Base-by-base conservation (phyloP, 2,888 invertebrate species). In the Digitonthophagus gazella region DNA sequence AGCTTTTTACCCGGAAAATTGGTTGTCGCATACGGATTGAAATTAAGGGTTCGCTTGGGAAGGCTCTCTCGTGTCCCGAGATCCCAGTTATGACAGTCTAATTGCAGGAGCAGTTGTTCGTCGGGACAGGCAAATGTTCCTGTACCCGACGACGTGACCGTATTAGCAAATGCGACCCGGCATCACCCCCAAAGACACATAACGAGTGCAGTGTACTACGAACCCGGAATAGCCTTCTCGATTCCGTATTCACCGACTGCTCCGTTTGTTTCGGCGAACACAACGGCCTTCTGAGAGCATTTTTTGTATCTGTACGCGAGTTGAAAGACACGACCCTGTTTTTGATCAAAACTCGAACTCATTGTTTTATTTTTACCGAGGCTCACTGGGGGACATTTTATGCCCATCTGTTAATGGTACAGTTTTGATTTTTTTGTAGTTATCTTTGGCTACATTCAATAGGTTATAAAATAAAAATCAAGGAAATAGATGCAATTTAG, bases 31-130 rank as follows among this genome's bases (percentile, higher is more conserved):
- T n/a, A n/a, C n/a, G n/a, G n/a, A n/a, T 44, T 44, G 28, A 44
- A 44, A 44, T 44, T 44, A 44, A 44, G 28, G 28, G 6, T 44
- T 44, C 28, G 28, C 28, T 11, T 44, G 28, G 28, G 28, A 44
- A 44, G 11, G 28, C 28, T 44, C 28, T 44, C 28, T 44, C 28
- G 2, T 44, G 11, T 44, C 28, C 11, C 6, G 28, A 44, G 28
- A 44, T 44, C 11, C 6, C 65, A 63, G 71, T 71, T 71, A 72
- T 70, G 72, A 71, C 70, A 67, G 70, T 70, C 71, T 73, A 71
- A 73, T 73, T 73, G 71, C 69, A 63, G 67, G 58, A 54, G 64
- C 73, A 72, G 69, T 69, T 69, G 69, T 71, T 71, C 61, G 66
- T 44, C 44, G 18, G 64, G 69, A 66, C 71, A 68, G 63, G 71